These are phyloP conservation scores for Diarsia dahlii DNA, from an alignment of 2,888 invertebrate species.

Conservation along the genomic window DNA sequence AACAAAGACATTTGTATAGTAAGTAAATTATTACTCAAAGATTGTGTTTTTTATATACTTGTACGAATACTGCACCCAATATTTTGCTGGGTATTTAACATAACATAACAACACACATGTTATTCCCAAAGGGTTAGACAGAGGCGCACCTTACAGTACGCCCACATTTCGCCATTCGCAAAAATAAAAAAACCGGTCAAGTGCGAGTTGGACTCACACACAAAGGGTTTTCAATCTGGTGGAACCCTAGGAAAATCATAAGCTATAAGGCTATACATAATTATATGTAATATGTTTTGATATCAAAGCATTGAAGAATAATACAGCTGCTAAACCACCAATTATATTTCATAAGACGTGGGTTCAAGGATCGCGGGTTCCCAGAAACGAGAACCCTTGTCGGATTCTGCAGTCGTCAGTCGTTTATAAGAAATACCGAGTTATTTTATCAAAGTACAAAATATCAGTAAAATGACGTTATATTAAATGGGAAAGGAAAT, in stretches of 20 bases:
- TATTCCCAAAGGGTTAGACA: no score
- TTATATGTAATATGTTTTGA: not conserved
- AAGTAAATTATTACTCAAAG: no score
- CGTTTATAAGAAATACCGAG: slow-evolving; percentile 24
- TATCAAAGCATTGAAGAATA: not conserved
- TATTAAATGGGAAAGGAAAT: not conserved
- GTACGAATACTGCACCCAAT: not conserved
- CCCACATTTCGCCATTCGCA: no score
- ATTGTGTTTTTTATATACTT: no score
- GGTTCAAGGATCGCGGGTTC: slow-evolving; percentile 39
- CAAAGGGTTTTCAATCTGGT: no score
- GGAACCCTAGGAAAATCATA: not conserved
- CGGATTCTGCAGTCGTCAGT: slow-evolving; percentile 44
- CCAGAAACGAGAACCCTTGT: slow-evolving; percentile 38
- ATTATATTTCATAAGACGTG: slow-evolving; percentile 27
- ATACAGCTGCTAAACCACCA: slow-evolving; percentile 5
- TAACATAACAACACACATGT: no score
- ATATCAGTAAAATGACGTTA: slow-evolving; percentile 13
- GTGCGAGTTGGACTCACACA: no score
- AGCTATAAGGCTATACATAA: not conserved
- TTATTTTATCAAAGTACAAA: slow-evolving; percentile 32
- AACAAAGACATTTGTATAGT: no score
- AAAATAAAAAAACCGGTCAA: no score
- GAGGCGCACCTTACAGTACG: no score
- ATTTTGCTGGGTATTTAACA: not conserved